Evolutionary conservation across 2,113 vertebrate genomes (phyloP).

Genomic region (Cryptomyrus ogoouensis): DNA sequence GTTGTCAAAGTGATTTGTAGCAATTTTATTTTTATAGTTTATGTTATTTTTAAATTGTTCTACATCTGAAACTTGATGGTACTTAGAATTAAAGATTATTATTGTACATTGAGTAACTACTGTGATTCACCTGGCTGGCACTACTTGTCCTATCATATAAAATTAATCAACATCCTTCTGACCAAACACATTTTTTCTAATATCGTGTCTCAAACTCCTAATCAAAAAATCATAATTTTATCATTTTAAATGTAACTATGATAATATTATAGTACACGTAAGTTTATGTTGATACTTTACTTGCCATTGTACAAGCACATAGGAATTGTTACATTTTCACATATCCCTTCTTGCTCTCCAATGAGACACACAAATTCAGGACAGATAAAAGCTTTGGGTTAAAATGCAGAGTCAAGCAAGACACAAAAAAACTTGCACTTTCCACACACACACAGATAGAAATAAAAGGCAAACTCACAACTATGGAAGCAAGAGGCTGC

Average conservation of each 20-base stretch:
- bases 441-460: not conserved
- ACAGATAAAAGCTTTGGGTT: not conserved
- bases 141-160: not conserved
- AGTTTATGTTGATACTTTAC: not conserved
- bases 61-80: no score
- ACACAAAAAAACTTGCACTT: not conserved
- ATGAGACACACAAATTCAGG: not conserved
- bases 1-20: not conserved
- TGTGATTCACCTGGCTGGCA: not conserved
- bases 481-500: not conserved
- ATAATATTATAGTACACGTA: not conserved
- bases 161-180: not conserved
- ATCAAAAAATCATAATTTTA: not conserved
- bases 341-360: not conserved
- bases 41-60: not conserved
- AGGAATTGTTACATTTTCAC: not conserved
- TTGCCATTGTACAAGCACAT: not conserved
- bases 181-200: not conserved
- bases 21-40: not conserved
- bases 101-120: not conserved
- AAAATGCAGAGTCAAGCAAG: not conserved
- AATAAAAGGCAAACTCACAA: not conserved
- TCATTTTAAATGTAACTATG: not conserved
- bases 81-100: no score
- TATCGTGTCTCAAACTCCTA: not conserved